Percentiles rank a stretch among this genome's conserved stretches.
These are phyloP conservation scores for Mustelus asterias DNA, from an alignment of 2,113 vertebrate species.

Conservation along the genomic window DNA sequence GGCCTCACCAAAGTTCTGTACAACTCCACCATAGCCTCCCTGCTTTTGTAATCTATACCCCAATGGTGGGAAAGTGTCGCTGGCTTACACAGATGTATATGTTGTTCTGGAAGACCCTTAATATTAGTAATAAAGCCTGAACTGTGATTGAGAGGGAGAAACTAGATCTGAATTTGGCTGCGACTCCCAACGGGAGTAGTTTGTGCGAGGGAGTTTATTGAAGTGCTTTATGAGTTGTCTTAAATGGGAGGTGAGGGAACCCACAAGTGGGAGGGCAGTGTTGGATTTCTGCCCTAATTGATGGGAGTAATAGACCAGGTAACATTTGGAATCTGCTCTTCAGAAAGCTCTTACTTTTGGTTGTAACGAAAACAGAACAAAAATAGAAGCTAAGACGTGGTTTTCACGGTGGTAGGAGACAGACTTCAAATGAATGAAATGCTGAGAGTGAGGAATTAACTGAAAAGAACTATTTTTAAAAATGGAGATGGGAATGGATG, in stretches of 20 bases:
- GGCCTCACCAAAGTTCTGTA: no score
- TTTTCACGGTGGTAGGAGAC: not conserved
- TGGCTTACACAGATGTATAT: not conserved
- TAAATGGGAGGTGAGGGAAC: not conserved
- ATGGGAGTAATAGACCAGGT: not conserved
- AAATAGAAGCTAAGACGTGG: not conserved
- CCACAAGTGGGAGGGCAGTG: not conserved
- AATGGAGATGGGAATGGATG: not conserved
- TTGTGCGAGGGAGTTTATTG: not conserved
- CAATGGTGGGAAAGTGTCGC: not conserved
- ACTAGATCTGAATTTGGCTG: not conserved
- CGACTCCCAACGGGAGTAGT: not conserved
- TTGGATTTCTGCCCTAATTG: not conserved
- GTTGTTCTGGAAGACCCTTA: not conserved
- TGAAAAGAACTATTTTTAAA: not conserved
- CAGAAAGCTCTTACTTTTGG: not conserved
- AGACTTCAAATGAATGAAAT: not conserved
- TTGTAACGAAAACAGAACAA: not conserved
- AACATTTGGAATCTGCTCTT: not conserved
- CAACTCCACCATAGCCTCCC: no score
- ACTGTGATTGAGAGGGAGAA: not conserved
- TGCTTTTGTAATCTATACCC: not conserved
- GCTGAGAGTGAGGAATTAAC: not conserved
- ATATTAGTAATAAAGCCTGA: not conserved
- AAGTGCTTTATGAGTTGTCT: not conserved